Evolutionary conservation across 1,140 invertebrate genomes (phyloP).

Genomic region (Ceratosolen solmsi): DNA sequence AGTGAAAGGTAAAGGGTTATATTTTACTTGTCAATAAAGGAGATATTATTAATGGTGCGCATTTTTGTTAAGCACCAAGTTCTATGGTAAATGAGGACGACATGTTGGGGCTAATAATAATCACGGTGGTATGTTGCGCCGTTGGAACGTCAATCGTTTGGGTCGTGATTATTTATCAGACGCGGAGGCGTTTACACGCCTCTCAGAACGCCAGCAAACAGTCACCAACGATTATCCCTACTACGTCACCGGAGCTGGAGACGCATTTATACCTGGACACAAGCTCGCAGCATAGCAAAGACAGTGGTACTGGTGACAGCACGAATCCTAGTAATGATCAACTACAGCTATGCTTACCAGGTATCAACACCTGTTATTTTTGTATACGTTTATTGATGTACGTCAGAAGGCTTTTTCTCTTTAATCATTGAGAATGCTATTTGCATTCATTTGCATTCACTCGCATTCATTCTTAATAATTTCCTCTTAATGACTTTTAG

Average conservation of each 20-base stretch:
- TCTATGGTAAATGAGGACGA: constrained; percentile 75
- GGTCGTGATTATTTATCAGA: constrained; percentile 94
- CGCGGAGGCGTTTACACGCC: constrained; percentile 77
- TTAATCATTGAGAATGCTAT: too few species aligned
- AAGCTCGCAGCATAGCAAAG: constrained; percentile 75
- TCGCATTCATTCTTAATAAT: too few species aligned
- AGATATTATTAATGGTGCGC: too few species aligned
- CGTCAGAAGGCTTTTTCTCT: too few species aligned
- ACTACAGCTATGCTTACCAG: constrained; percentile 69
- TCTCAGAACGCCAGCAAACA: constrained; percentile 54
- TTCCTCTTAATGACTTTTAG: too few species aligned
- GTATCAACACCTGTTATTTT: constrained; percentile 51
- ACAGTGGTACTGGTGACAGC: constrained; percentile 77
- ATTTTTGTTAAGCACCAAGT: constrained; percentile 63
- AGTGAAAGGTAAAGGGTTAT: too few species aligned
- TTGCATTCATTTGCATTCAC: too few species aligned
- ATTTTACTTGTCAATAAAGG: too few species aligned
- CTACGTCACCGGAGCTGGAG: constrained; percentile 59
- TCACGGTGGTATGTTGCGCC: constrained; percentile 91
- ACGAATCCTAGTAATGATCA: constrained; percentile 76
- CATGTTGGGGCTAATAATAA: constrained; percentile 89
- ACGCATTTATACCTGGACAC: constrained; percentile 69
- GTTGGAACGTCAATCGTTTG: constrained; percentile 92
- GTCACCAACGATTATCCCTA: constrained; percentile 46
- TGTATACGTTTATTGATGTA: too few species aligned